Conservation (phyloP, 2,113 vertebrate genomes). For the Neomonachus schauinslandi region DNA sequence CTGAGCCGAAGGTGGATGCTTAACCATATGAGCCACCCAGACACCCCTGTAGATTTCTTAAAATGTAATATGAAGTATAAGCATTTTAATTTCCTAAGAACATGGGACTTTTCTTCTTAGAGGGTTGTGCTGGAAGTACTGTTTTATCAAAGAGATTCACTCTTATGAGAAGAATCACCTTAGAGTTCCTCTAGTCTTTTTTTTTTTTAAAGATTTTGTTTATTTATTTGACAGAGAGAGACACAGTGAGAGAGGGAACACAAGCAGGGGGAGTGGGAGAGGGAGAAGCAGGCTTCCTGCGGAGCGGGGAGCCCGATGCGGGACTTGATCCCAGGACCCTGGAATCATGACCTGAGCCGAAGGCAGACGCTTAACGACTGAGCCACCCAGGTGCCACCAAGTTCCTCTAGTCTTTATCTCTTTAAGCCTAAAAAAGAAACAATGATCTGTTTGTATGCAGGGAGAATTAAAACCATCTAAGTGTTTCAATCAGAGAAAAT, state of each 20-base stretch:
- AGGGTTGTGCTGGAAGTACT: background rate
- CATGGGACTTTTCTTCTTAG: background rate
- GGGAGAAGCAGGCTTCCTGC: no score
- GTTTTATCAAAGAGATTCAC: background rate
- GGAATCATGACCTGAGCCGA: no score
- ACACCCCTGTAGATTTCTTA: background rate
- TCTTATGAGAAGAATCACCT: background rate
- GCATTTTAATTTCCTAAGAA: background rate
- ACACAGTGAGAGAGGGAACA: no score
- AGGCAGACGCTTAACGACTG: no score
- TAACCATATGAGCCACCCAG: no score
- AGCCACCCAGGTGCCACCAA: background rate
- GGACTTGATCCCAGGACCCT: no score
- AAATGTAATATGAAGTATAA: background rate
- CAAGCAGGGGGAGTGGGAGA: no score
- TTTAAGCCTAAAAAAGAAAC: conserved; percentile 10
- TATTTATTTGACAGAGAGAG: no score
- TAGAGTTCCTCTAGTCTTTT: background rate
- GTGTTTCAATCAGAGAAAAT: conserved; percentile 28
- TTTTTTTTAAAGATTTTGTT: no score
- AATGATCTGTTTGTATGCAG: background rate
- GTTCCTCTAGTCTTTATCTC: background rate
- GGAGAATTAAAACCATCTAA: conserved; percentile 35
- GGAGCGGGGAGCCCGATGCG: no score
- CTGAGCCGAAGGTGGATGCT: no score